Base-by-base conservation (phyloP, 37 sponge, comb jelly and placozoan species). In the Eunapius fragilis region DNA sequence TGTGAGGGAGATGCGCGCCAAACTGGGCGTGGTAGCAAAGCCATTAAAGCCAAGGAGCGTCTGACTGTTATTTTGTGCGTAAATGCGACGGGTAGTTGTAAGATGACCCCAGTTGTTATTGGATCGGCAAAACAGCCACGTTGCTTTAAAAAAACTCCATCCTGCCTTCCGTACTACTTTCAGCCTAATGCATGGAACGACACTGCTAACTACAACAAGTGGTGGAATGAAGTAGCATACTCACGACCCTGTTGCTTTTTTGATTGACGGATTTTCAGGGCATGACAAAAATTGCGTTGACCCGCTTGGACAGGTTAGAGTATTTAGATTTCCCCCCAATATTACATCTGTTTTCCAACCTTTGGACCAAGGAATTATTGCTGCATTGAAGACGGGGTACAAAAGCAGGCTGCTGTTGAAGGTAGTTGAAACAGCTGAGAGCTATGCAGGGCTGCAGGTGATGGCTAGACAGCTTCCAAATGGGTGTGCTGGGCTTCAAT, bases 281-380 rank as follows among this genome's bases (percentile, higher is more conserved):
- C 22, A 58, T 17, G 58, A 58, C 14, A 19, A 58, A 17, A 12
- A 58, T 58, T 58, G 58, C 14, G 17, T 58, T 17, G 58, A 58
- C 58, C 58, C 58, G 6, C 58, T 58, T 17, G 22, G 58, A 58
- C 58, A 58, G 14, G 14, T 58, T 19, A 58, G 58, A 58, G 58
- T 93, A 24, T 58, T 58, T 19, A 58, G 14, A 19, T 19, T 58
- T 58, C 92, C 92, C 50, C 71, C 92, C 3, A 91, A 91, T 37
- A 91, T 88, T 58, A 58, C 58, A 58, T 58, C 22, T 58, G 58
- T 58, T 12, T 50, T 91, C 19, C 95, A 95, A 74, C 92, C 90
- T 32, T 26, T 91, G 25, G 92, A 91, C 69, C 69, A 84, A 33
- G 92, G 88, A 7, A 91, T 91, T 34, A 91, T 86, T 47, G 25